Conservation (phyloP, 30 jellyfish, hydroid and myxozoan species). For the Morbakka virulenta region DNA sequence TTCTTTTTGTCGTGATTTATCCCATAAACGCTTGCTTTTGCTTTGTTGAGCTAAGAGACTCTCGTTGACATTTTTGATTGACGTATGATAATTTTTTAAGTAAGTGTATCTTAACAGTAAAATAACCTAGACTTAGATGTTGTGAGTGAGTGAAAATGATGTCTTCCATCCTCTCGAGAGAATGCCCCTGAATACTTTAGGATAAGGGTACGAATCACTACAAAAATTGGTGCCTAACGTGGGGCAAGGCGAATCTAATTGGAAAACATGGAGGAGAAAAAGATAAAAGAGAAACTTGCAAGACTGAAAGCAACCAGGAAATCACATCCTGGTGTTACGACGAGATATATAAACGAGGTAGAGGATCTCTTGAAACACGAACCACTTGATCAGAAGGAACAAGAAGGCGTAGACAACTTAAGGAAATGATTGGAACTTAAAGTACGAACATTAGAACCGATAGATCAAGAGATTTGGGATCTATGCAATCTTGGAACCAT, state of each 20-base stretch:
- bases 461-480: neutral
- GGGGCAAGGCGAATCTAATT: neutral
- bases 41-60: too few relatives aligned
- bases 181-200: too few relatives aligned
- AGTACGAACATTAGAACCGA: neutral
- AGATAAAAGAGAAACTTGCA: neutral
- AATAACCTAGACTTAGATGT: too few relatives aligned
- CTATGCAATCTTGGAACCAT: neutral
- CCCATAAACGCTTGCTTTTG: too few relatives aligned
- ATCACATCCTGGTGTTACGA: neutral
- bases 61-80: too few relatives aligned
- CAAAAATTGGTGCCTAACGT: neutral
- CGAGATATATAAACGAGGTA: neutral
- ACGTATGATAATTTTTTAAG: too few relatives aligned
- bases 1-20: too few relatives aligned
- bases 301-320: neutral
- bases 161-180: too few relatives aligned
- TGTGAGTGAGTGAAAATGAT: too few relatives aligned
- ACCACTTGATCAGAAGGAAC: neutral
- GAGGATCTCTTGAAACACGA: neutral
- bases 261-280: neutral
- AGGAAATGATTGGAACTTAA: conserved; percentile 2
- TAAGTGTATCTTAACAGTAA: too few relatives aligned
- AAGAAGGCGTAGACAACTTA: neutral
- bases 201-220: too few relatives aligned